Evolutionary conservation across 2,888 invertebrate genomes (phyloP), one percentile per base, ranked within the genome.

Genomic region (Limnephilus rhombicus): DNA sequence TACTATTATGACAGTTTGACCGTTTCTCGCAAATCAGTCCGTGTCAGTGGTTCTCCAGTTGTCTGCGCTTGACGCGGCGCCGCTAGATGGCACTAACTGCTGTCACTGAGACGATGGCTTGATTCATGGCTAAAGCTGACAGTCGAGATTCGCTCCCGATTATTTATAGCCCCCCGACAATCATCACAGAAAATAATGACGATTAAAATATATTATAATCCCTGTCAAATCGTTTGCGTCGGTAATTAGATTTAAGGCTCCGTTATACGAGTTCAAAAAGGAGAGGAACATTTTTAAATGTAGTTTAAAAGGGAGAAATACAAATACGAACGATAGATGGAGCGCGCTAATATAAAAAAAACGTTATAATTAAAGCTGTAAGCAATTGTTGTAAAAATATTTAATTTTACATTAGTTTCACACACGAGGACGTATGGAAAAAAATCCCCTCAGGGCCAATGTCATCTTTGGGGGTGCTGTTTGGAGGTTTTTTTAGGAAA

Each of bases 41-140:
- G 80, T 80, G 88, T 89, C 88, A 80, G 88, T 80, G 88, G 80
- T 80, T 41, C 88, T 34, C 88, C 31, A 89, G 80, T 89, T 89
- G 91, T 80, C 91, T 86, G 90, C 41, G 86, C 86, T 85, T 86
- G 91, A 91, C 80, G 80, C 49, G 85, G 83, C 85, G 86, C 91
- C 91, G 86, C 86, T 91, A 86, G 91, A 91, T 91, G 91, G 45
- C 91, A 91, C 80, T 86, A 80, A 11, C 45, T 37, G 85, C 86
- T 86, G 85, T 89, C 88, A 89, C 88, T 68, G 87, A 89, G 88
- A 89, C 86, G 91, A 87, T 80, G 91, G 85, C 81, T 91, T 91
- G 91, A 91, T 91, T 91, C 86, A 91, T 91, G n/a, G 90, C 90
- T 90, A 80, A 91, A 86, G 18, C 88, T n/a, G 88, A 89, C 80